Evolutionary conservation across 2,113 vertebrate species (phyloP), one percentile per base, ranked within the genome.

Genomic region (Ophthalmolycus amberensis): DNA sequence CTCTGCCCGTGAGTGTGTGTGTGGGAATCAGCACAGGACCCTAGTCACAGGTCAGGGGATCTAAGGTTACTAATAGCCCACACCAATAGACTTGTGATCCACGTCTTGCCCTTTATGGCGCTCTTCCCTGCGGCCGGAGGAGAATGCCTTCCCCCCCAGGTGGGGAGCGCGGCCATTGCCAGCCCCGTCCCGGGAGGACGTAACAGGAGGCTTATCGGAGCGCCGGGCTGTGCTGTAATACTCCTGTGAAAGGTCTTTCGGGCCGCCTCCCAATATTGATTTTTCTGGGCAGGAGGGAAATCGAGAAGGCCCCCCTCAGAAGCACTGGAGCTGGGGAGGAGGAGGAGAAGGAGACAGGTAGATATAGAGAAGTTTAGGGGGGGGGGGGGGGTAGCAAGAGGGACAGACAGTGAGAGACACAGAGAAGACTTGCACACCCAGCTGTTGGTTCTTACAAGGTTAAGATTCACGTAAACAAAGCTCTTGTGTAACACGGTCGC

Each of bases 1-100:
- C 78, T 81, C 52, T 20, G 80, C 63, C 46, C 37, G 46, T 86
- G 67, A 34, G 87, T 86, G 78, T 84, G 84, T 89, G 92, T 94
- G 92, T 95, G 95, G 94, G 95, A 96, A 95, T 93, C 91, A 80
- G 95, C 89, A 91, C 94, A 94, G 94, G 87, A 93, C 92, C 90
- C 89, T 87, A 95, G 93, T 95, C 94, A 94, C 94, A 95, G 94
- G 94, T 95, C 94, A 93, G 93, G 80, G 87, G 87, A 92, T 95
- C 94, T 95, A 94, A 92, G 88, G 93, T 96, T 95, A 95, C 95
- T 95, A 95, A 95, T 95, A 95, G 94, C 93, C 89, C 90, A 89
- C 90, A 91, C 94, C 93, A 90, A 92, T 92, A 90, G 93, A 90
- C 91, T 89, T 84, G 90, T 92, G 89, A 93, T 93, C 88, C 85